These are phyloP conservation scores for Periophthalmodon schlosseri DNA, from an alignment of 2,113 vertebrate genomes.

Conservation along the genomic window DNA sequence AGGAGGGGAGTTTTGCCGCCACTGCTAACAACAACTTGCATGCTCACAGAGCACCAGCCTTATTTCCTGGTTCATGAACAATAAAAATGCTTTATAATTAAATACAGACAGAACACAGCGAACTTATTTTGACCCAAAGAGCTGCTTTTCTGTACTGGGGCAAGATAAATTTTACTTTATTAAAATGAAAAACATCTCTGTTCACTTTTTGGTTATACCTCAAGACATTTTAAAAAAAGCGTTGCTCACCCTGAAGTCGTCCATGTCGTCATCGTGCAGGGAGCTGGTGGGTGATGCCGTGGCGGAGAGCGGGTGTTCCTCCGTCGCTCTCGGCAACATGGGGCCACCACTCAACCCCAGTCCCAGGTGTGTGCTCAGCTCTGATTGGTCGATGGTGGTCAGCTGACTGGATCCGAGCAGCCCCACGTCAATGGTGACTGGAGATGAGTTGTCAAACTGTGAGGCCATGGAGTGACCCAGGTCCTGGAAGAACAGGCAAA, in stretches of 20 bases:
- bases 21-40: too few relatives aligned
- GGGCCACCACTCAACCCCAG: slow-evolving; percentile 82
- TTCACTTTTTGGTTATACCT: too few relatives aligned
- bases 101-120: too few relatives aligned
- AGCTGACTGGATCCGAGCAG: slow-evolving; percentile 85
- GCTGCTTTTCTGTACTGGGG: too few relatives aligned
- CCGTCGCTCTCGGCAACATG: slow-evolving; percentile 81
- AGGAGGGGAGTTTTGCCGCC: too few relatives aligned
- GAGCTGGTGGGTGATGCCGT: slow-evolving; percentile 85
- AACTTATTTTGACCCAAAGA: too few relatives aligned
- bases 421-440: slow-evolving; percentile 86
- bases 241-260: slow-evolving; percentile 77
- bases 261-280: slow-evolving; percentile 87
- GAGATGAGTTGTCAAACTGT: slow-evolving; percentile 86
- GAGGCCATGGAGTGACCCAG: slow-evolving; percentile 87
- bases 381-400: slow-evolving; percentile 92
- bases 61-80: too few relatives aligned
- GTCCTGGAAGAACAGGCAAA: slow-evolving; percentile 72
- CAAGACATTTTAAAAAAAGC: background rate
- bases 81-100: too few relatives aligned
- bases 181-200: too few relatives aligned
- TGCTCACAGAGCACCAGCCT: too few relatives aligned
- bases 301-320: slow-evolving; percentile 83
- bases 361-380: slow-evolving; percentile 89
- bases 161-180: too few relatives aligned